Base-by-base conservation (phyloP, 2,888 invertebrate species). In the Holacanthella duospinosa region DNA sequence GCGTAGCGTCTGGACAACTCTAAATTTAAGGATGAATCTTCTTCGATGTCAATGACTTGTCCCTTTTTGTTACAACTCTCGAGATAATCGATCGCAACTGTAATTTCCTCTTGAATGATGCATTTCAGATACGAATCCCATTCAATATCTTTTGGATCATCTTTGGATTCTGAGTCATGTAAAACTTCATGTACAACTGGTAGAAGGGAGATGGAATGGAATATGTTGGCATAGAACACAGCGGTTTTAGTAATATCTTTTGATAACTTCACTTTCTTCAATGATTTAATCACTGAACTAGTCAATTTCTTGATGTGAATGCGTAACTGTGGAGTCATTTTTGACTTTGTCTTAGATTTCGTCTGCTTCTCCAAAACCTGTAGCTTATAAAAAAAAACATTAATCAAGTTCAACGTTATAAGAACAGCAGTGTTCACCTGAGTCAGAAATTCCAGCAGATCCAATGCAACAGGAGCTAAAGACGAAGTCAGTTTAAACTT, bases 221-320 rank as follows among this genome's bases (percentile, higher is more conserved):
- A n/a, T n/a, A n/a, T n/a, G n/a, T n/a, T n/a, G n/a, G n/a, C n/a
- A n/a, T n/a, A n/a, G n/a, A n/a, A n/a, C n/a, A n/a, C n/a, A n/a
- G n/a, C n/a, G n/a, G n/a, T n/a, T n/a, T n/a, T n/a, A n/a, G n/a
- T n/a, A n/a, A n/a, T n/a, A n/a, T n/a, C n/a, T n/a, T n/a, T n/a
- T n/a, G n/a, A n/a, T n/a, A n/a, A n/a, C n/a, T 6, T 36, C 36
- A 21, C 21, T 48, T 48, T 60, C 55, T 64, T 63, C 60, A 69
- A 59, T 36, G 64, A 61, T 44, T 64, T 63, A 12, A 68, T 61
- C 55, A 69, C 64, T 61, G 65, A 64, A 19, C 58, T 60, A 53
- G 64, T 60, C 36, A 71, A 67, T 60, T 67, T 62, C 59, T 63
- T 67, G 36, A 53, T 56, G 55, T 71, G 70, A 58, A 21, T 66